Evolutionary conservation across 2,888 invertebrate genomes (phyloP).

Genomic region (Busseola fusca): DNA sequence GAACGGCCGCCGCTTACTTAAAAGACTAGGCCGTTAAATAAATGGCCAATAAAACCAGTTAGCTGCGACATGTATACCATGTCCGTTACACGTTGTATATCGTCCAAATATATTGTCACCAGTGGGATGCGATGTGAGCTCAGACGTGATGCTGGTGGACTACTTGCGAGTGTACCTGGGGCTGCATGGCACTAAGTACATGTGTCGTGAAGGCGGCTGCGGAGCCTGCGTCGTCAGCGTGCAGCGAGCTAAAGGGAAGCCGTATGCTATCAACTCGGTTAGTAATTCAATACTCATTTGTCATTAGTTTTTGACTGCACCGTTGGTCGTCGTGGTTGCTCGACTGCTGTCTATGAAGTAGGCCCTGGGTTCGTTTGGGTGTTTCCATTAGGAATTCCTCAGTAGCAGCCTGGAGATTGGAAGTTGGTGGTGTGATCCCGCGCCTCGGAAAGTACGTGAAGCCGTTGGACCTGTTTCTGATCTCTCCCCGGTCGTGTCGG

Average conservation of each 20-base stretch:
- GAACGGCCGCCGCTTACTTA: too few relatives aligned
- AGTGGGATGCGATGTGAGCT: constrained; percentile 55
- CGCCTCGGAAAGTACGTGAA: too few relatives aligned
- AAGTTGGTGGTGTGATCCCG: background rate
- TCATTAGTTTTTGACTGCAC: background rate
- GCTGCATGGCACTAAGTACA: constrained; percentile 37
- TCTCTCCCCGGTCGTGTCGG: background rate
- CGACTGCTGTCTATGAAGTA: too few relatives aligned
- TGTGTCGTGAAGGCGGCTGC: too few relatives aligned
- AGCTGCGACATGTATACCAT: too few relatives aligned
- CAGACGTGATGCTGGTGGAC: constrained; percentile 81
- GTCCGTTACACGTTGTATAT: too few relatives aligned
- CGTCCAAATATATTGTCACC: background rate
- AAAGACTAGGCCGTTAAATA: too few relatives aligned
- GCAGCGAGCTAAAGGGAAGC: constrained; percentile 64
- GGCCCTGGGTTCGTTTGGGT: too few relatives aligned
- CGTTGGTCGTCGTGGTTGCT: background rate
- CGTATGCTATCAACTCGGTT: constrained; percentile 90
- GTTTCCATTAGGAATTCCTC: too few relatives aligned
- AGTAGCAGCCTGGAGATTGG: too few relatives aligned
- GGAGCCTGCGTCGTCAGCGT: constrained; percentile 75
- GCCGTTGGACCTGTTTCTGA: too few relatives aligned
- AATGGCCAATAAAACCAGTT: too few relatives aligned
- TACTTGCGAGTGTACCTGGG: constrained; percentile 84
- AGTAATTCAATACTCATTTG: background rate